Evolutionary conservation across 53 echinoderm and acorn worm genomes (phyloP), one percentile per base, ranked within the genome.

Genomic region (Luidia sarsii): DNA sequence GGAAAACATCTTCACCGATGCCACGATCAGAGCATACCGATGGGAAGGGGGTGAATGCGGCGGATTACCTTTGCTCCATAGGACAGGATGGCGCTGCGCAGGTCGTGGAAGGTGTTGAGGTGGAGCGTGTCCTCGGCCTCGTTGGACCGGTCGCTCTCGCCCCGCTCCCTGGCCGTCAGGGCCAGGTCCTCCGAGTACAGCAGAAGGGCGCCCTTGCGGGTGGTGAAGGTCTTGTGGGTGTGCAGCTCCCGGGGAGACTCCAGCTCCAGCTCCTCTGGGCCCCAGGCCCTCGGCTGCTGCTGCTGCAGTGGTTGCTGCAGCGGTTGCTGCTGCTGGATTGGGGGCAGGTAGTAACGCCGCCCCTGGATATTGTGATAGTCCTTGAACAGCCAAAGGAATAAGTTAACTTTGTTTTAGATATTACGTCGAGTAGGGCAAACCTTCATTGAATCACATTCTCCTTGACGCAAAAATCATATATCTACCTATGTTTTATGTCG

Each of bases 171-270:
- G 14, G 92, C 74, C 24, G 92, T 87, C 74, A 86, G 49, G 16
- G 99, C 94, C 30, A 94, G 75, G 49, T 97, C 99, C 52, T 97
- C 99, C 28, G 99, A 90, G 61, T 93, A 97, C 50, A 97, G 89
- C 35, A 97, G 54, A 45, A 97, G 70, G 45, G 99, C 94, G 28
- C 99, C 99, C 54, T 99, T 99, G 50, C 99, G 83, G 2, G 94
- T 99, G 13, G 93, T 93, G 80, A 94, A 99, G 24, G 99, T 99
- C 85, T 99, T 99, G 79, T 99, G 99, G 19, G 89, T 86, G 27
- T 68, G 75, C 20, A 99, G 50, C 53, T 91, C 75, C 32, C 85
- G 37, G 0, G 88, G 84, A 0, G 91, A 86, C 15, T 80, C 63
- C 1, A 33, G 29, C 8, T 57, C 70, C 18, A 74, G 74, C 18